A percentile compares a stretch with the other conserved stretches of the same genome.
phyloP scores from a whole-genome alignment of 2,888 invertebrate species.

The Pollenia angustigena region DNA sequence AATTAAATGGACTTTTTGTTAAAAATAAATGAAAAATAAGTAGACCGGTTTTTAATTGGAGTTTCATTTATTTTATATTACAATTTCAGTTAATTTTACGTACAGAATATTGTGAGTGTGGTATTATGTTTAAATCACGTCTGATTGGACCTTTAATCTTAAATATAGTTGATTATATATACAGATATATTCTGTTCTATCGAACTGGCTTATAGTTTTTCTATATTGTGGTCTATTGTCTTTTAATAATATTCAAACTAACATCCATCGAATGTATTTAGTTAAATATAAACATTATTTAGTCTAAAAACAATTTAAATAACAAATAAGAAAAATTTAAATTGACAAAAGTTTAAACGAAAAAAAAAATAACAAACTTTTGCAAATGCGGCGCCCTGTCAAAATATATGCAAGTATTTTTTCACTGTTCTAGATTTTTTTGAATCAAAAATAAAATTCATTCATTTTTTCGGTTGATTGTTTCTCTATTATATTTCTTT shows the following conservation, averaged over 20 bases:
- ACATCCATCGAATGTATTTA: not conserved
- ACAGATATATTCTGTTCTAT: too few species aligned
- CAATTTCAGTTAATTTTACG: too few species aligned
- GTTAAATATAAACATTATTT: not conserved
- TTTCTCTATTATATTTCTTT: conserved; percentile 49
- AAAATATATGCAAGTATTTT: conserved; percentile 52
- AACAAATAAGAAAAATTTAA: not conserved
- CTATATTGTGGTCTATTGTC: too few species aligned
- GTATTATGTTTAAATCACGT: too few species aligned
- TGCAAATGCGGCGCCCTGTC: conserved; percentile 52
- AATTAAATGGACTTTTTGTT: too few species aligned
- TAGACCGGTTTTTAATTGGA: too few species aligned
- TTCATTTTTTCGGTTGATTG: conserved; percentile 40
- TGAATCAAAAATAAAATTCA: conserved; percentile 39
- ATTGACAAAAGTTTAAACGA: conserved; percentile 14
- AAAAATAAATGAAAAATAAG: too few species aligned
- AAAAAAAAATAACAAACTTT: not conserved
- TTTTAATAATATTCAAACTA: not conserved
- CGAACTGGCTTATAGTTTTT: too few species aligned
- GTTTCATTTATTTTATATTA: too few species aligned
- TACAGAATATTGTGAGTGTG: too few species aligned
- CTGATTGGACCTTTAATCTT: too few species aligned
- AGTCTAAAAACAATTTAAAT: conserved; percentile 4
- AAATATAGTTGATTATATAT: too few species aligned
- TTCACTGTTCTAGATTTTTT: conserved; percentile 33